These are phyloP conservation scores for Dynastes maya DNA, from an alignment of 2,888 invertebrate genomes.

Conservation along the genomic window DNA sequence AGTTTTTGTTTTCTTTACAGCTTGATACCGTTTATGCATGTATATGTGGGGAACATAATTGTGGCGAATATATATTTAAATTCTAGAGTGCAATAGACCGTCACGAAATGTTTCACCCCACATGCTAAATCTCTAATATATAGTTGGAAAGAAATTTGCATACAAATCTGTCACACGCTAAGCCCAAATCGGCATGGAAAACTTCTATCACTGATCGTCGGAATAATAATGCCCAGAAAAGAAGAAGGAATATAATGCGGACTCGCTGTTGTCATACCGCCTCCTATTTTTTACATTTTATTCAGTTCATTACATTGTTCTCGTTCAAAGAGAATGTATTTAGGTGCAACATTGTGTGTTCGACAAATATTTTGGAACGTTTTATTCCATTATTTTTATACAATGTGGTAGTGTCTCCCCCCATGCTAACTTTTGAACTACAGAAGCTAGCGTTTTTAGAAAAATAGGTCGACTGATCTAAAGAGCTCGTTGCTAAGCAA, in stretches of 20 bases:
- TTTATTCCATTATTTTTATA: too few relatives aligned
- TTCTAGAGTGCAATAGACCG: conserved; percentile 53
- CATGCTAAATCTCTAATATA: conserved; percentile 68
- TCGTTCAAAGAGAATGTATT: too few relatives aligned
- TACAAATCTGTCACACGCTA: conserved; percentile 69
- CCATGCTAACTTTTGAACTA: too few relatives aligned
- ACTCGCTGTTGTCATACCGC: conserved; percentile 7
- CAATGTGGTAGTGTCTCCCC: too few relatives aligned
- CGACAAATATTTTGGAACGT: too few relatives aligned
- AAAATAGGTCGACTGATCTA: too few relatives aligned
- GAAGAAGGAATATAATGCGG: conserved; percentile 27
- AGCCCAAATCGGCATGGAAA: conserved; percentile 68
- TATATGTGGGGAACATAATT: conserved; percentile 49
- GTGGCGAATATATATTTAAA: conserved; percentile 52
- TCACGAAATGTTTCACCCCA: conserved; percentile 58
- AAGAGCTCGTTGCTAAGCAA: too few relatives aligned
- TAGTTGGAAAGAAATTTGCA: conserved; percentile 69
- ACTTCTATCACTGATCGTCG: conserved; percentile 68
- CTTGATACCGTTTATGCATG: conserved; percentile 36
- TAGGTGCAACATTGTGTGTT: too few relatives aligned
- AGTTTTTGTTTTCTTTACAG: conserved; percentile 33
- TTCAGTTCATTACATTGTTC: not conserved
- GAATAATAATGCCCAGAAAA: conserved; percentile 68
- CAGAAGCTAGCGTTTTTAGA: too few relatives aligned
- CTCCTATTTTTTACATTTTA: conserved; percentile 8